Percentiles rank a stretch among this genome's conserved stretches.
These are phyloP conservation scores for Sterna hirundo DNA, from an alignment of 2,113 vertebrate species.

Conservation along the genomic window DNA sequence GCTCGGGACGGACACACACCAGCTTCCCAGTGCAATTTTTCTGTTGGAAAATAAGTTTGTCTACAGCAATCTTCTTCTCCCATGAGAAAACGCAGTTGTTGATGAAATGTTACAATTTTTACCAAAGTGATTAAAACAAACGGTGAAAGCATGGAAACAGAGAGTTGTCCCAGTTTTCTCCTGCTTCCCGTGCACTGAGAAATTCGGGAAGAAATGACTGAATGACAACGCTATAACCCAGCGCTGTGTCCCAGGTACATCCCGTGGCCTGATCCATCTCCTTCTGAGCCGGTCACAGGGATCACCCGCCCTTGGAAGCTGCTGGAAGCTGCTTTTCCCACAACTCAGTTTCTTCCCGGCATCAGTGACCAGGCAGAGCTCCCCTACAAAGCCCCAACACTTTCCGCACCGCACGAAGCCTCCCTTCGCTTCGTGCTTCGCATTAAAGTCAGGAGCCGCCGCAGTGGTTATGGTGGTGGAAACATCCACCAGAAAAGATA, in stretches of 20 bases:
- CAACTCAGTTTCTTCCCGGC: rapidly evolving
- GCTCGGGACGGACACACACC: no score
- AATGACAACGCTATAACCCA: background rate
- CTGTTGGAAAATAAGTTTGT: background rate
- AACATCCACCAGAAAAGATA: background rate
- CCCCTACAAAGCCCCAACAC: background rate
- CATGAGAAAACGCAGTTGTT: background rate
- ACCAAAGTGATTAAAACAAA: background rate
- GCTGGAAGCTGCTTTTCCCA: background rate
- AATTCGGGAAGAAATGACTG: background rate
- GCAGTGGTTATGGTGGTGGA: background rate
- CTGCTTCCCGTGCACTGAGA: background rate
- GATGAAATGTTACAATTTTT: background rate
- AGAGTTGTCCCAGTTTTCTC: background rate
- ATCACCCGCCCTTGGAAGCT: background rate
- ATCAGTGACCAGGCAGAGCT: background rate
- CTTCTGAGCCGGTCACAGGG: background rate
- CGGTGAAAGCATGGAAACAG: background rate
- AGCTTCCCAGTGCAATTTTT: background rate
- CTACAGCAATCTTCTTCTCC: background rate
- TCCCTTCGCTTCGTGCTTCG: background rate
- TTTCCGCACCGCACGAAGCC: background rate
- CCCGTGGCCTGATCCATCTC: background rate
- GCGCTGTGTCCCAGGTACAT: background rate
- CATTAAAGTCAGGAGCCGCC: background rate